These are phyloP conservation scores for Crematogaster levior DNA, from an alignment of 2,888 invertebrate genomes.

Conservation along the genomic window DNA sequence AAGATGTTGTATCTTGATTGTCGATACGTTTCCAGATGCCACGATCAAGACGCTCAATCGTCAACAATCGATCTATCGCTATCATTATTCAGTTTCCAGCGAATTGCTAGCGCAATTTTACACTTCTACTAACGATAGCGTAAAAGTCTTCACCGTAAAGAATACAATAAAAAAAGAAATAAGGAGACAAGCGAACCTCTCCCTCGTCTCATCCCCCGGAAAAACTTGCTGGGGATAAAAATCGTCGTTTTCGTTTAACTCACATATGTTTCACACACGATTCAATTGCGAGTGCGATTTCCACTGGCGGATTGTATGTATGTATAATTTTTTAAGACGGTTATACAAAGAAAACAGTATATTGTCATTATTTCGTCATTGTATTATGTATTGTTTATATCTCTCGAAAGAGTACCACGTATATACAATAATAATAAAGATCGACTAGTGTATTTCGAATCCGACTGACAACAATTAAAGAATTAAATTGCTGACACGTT, in stretches of 20 bases:
- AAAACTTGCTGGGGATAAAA: slow-evolving; percentile 52
- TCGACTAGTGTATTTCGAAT: slow-evolving; percentile 81
- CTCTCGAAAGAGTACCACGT: slow-evolving; percentile 75
- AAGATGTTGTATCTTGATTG: neutral
- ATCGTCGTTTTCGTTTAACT: slow-evolving; percentile 65
- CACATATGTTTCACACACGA: slow-evolving; percentile 66
- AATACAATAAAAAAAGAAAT: neutral
- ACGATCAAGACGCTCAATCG: slow-evolving; percentile 2
- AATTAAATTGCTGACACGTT: slow-evolving; percentile 76
- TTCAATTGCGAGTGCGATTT: slow-evolving; percentile 60
- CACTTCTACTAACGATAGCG: neutral
- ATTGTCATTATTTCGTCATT: slow-evolving; percentile 76
- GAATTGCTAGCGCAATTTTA: neutral
- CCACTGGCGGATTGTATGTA: slow-evolving; percentile 62
- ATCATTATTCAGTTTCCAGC: neutral
- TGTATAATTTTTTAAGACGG: slow-evolving; percentile 65
- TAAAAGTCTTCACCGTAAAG: neutral
- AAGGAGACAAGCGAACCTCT: neutral
- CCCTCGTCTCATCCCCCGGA: slow-evolving; percentile 34
- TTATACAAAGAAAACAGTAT: slow-evolving; percentile 52
- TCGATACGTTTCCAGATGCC: neutral
- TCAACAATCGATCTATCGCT: neutral
- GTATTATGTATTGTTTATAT: slow-evolving; percentile 79
- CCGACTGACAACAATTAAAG: slow-evolving; percentile 81
- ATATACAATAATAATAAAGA: slow-evolving; percentile 78